phyloP scores from a whole-genome alignment of 2,888 invertebrate genomes.

The Cosmia pyralina region DNA sequence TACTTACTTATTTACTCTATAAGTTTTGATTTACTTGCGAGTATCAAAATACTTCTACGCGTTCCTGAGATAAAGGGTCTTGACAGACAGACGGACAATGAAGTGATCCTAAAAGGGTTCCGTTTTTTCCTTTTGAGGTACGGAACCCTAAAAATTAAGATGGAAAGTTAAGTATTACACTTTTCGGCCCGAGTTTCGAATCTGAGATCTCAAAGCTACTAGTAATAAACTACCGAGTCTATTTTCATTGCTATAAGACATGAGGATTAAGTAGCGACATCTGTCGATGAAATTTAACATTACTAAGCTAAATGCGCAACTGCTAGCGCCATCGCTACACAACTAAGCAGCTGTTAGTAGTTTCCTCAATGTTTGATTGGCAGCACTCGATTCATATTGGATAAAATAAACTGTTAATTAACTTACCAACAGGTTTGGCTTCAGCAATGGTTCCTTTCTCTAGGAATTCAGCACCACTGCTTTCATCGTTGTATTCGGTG shows the following conservation, averaged over 20 bases:
- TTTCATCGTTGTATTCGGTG: slow-evolving; percentile 74
- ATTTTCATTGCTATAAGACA: not conserved
- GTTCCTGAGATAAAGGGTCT: too few relatives aligned
- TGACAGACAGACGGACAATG: too few relatives aligned
- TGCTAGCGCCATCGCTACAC: not conserved
- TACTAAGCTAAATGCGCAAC: not conserved
- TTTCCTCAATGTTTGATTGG: slow-evolving; percentile 9
- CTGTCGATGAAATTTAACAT: not conserved
- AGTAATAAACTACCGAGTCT: not conserved
- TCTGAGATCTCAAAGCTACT: not conserved
- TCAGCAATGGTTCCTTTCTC: slow-evolving; percentile 91
- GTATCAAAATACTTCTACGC: too few relatives aligned
- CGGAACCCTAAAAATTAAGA: too few relatives aligned
- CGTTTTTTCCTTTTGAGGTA: too few relatives aligned
- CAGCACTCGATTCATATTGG: slow-evolving; percentile 22
- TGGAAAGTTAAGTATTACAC: not conserved
- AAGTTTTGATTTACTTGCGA: too few relatives aligned
- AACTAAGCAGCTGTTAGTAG: not conserved
- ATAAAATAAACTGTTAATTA: not conserved
- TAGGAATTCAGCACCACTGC: slow-evolving; percentile 79
- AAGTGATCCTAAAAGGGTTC: too few relatives aligned
- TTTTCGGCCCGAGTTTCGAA: not conserved
- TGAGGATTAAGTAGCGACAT: slow-evolving; percentile 31
- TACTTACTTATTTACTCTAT: too few relatives aligned
- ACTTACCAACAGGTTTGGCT: slow-evolving; percentile 93